Conservation (phyloP, 2,113 vertebrate species). For the Cepphus grylle region DNA sequence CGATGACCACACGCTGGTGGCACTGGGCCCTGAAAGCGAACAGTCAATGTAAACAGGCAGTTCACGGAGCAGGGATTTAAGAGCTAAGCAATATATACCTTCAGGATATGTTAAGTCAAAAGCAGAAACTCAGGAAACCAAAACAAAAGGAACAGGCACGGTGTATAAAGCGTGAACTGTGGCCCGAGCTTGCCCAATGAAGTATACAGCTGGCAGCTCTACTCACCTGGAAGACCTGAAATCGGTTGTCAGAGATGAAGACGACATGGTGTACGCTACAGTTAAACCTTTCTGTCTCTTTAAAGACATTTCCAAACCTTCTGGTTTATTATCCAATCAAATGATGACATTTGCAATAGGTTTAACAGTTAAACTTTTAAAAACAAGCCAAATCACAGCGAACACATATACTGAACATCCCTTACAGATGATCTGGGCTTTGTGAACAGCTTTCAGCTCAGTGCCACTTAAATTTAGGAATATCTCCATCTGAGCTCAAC, state of each 20-base stretch:
- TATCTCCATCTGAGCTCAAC: background rate
- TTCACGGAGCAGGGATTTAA: background rate
- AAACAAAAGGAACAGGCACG: fast-evolving
- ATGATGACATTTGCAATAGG: background rate
- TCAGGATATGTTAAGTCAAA: fast-evolving
- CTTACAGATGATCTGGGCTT: background rate
- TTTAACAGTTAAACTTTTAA: slow-evolving; percentile 20
- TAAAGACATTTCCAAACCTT: background rate
- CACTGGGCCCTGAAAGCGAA: background rate
- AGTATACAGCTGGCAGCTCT: background rate
- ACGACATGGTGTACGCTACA: background rate
- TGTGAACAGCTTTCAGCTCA: background rate
- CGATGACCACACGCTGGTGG: background rate
- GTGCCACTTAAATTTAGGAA: background rate
- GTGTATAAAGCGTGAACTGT: fast-evolving
- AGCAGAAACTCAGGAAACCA: background rate
- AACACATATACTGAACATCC: background rate
- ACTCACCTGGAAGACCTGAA: background rate
- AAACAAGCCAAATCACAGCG: background rate
- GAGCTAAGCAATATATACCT: background rate
- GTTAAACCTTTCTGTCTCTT: background rate
- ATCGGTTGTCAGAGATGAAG: background rate
- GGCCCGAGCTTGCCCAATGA: background rate
- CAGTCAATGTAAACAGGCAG: background rate
- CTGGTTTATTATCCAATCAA: slow-evolving; percentile 46